Conservation (phyloP, 2,113 vertebrate species). For the Galemys pyrenaicus region DNA sequence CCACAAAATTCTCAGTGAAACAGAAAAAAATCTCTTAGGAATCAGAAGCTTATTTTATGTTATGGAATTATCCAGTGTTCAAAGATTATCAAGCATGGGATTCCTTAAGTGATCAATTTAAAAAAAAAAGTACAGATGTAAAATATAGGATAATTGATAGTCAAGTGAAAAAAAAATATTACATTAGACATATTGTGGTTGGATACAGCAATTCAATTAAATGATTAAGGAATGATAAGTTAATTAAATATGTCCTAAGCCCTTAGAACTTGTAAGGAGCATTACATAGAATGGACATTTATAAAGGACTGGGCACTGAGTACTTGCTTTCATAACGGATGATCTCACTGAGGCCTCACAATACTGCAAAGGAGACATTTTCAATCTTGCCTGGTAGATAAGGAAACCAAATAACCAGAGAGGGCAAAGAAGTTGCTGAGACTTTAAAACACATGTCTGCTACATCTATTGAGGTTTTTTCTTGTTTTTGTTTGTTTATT, state of each 20-base stretch:
- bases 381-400: neutral
- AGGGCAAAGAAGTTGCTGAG: neutral
- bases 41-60: constrained; percentile 15
- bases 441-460: neutral
- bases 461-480: neutral
- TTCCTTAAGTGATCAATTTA: neutral
- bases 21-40: neutral
- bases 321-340: neutral
- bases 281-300: neutral
- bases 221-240: neutral
- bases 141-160: neutral
- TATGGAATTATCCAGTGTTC: neutral
- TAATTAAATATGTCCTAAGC: neutral
- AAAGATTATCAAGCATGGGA: neutral
- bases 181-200: neutral
- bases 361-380: neutral
- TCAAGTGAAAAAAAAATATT: neutral
- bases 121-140: neutral
- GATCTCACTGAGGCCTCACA: neutral
- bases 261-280: neutral
- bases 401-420: neutral
- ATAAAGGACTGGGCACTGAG: neutral
- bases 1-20: neutral
- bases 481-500: too few species aligned
- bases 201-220: constrained; percentile 15